Conservation (phyloP, 2,888 invertebrate genomes). For the Drosophila parthenogenetica region DNA sequence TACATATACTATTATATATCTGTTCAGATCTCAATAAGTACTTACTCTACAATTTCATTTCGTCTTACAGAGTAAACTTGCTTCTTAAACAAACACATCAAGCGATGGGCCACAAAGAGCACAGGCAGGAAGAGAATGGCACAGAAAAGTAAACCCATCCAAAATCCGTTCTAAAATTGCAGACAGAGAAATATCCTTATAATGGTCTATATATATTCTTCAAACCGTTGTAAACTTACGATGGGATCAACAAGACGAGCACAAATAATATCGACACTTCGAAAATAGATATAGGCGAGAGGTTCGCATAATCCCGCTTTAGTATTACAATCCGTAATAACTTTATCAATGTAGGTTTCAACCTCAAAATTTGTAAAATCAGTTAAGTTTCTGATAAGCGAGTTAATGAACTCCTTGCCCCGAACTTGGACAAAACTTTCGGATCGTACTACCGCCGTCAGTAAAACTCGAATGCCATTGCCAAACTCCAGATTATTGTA, state of each 20-base stretch:
- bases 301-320: constrained; percentile 49
- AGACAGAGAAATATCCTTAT: no score
- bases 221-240: constrained; percentile 26
- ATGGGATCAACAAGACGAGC: constrained; percentile 49
- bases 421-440: constrained; percentile 30
- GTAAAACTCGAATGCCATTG: neutral
- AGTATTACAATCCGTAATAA: constrained; percentile 4
- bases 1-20: neutral
- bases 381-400: constrained; percentile 41
- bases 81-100: constrained; percentile 94
- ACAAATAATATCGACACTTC: constrained; percentile 37
- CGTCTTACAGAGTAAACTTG: constrained; percentile 91
- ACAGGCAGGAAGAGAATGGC: constrained; percentile 92
- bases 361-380: neutral
- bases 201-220: neutral
- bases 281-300: constrained; percentile 33
- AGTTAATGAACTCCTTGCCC: constrained; percentile 27
- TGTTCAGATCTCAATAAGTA: neutral
- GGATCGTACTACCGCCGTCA: constrained; percentile 3
- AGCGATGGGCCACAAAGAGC: constrained; percentile 90
- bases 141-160: constrained; percentile 94
- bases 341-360: constrained; percentile 17
- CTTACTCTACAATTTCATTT: constrained; percentile 5
- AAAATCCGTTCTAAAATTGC: constrained; percentile 92
- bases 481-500: constrained; percentile 36